Evolutionary conservation across 2,888 invertebrate species (phyloP).

Genomic region (Apamea sordens): DNA sequence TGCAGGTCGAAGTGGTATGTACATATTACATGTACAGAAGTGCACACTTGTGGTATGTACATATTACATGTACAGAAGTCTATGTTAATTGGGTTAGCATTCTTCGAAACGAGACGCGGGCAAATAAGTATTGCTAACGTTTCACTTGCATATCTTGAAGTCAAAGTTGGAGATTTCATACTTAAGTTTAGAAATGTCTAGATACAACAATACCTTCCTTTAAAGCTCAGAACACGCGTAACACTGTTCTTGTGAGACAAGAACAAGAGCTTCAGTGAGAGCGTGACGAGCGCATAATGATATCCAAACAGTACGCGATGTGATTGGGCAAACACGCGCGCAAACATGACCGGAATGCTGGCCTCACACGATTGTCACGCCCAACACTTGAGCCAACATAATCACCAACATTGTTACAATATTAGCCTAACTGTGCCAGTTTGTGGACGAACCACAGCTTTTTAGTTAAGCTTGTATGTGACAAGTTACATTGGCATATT

Average conservation of each 20-base stretch:
- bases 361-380: conserved; percentile 68
- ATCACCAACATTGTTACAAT: conserved; percentile 72
- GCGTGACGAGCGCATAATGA: conserved; percentile 72
- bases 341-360: conserved; percentile 72
- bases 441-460: conserved; percentile 58
- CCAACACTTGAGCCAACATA: conserved; percentile 84
- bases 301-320: conserved; percentile 74
- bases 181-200: background rate
- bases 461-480: conserved; percentile 64
- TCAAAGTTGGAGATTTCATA: too few species aligned
- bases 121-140: background rate
- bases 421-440: conserved; percentile 74
- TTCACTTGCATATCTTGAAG: too few species aligned
- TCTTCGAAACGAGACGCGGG: background rate
- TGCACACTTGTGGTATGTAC: background rate
- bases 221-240: conserved; percentile 7
- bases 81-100: background rate
- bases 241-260: conserved; percentile 3
- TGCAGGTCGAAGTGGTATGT: too few species aligned
- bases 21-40: too few species aligned
- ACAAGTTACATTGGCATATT: conserved; percentile 61
- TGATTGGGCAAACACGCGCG: conserved; percentile 63
- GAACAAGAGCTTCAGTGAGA: conserved; percentile 49
- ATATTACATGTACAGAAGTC: background rate
- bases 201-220: background rate